A percentile compares a stretch with the other conserved stretches of the same genome.
Conservation (phyloP, 1,140 invertebrate species). For the Hylaeus anthracinus region DNA sequence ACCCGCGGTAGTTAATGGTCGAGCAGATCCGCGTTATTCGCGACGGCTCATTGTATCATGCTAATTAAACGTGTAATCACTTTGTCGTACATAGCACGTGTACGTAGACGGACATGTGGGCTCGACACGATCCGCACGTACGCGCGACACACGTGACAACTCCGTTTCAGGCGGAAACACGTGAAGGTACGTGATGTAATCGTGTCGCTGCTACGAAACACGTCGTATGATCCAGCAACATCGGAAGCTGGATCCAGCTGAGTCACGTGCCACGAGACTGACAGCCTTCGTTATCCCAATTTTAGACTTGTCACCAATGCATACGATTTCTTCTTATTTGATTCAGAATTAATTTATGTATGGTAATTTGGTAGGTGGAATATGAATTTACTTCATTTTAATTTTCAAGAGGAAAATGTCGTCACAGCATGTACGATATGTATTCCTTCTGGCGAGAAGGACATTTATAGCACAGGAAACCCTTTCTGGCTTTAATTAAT, state of each 20-base stretch:
- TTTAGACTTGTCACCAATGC: too few relatives aligned
- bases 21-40: neutral
- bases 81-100: slow-evolving; percentile 28
- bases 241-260: neutral
- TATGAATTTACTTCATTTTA: too few relatives aligned
- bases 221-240: neutral
- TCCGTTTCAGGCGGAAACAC: slow-evolving; percentile 21
- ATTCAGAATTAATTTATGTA: too few relatives aligned
- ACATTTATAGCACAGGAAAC: too few relatives aligned
- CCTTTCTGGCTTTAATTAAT: too few relatives aligned
- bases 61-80: slow-evolving; percentile 45
- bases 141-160: slow-evolving; percentile 26
- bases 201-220: neutral
- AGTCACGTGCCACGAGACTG: too few relatives aligned
- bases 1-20: neutral
- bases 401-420: too few relatives aligned
- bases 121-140: slow-evolving; percentile 29
- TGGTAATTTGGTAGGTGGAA: too few relatives aligned
- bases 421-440: too few relatives aligned
- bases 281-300: neutral
- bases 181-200: neutral
- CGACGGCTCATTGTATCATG: slow-evolving; percentile 35
- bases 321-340: too few relatives aligned
- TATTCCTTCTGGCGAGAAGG: too few relatives aligned
- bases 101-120: slow-evolving; percentile 5